Evolutionary conservation across 2,113 vertebrate genomes (phyloP).

Genomic region (Syngnathus floridae): DNA sequence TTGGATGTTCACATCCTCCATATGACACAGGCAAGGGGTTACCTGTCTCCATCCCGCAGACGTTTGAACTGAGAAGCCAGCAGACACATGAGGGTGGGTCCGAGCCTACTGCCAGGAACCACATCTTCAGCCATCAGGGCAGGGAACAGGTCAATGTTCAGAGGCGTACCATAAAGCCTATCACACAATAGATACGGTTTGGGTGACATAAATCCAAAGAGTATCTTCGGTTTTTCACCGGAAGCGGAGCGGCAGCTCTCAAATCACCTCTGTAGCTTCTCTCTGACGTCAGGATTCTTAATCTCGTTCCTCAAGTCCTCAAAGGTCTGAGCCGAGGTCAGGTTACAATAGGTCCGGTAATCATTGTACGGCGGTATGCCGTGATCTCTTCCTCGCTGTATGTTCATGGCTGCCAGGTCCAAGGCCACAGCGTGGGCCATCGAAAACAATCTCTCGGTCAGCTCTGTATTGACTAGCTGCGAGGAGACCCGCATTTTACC

Average conservation of each 20-base stretch:
- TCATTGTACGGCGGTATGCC: conserved; percentile 96
- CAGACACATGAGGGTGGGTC: conserved; percentile 92
- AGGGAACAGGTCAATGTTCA: conserved; percentile 93
- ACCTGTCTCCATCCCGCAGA: conserved; percentile 92
- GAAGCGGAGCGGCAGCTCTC: not conserved
- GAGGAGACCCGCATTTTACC: conserved; percentile 93
- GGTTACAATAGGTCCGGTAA: conserved; percentile 93
- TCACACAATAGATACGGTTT: not conserved
- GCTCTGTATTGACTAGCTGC: conserved; percentile 90
- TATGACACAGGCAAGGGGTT: conserved; percentile 1
- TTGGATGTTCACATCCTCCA: not conserved
- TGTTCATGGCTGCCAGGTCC: conserved; percentile 95
- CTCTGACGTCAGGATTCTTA: conserved; percentile 81
- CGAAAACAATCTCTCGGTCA: conserved; percentile 93
- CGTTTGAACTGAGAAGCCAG: conserved; percentile 85
- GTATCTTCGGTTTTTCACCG: not conserved
- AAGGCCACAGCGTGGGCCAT: conserved; percentile 94
- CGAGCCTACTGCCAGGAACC: conserved; percentile 87
- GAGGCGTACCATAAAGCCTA: conserved; percentile 88
- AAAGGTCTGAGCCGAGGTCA: conserved; percentile 83
- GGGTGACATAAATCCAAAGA: not conserved
- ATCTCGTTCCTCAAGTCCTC: conserved; percentile 95
- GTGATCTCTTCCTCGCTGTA: conserved; percentile 93
- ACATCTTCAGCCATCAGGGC: conserved; percentile 95
- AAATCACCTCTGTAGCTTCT: conserved; percentile 84